Base-by-base conservation (phyloP, 2,797 vertebrate species). In the Malurus splendens region DNA sequence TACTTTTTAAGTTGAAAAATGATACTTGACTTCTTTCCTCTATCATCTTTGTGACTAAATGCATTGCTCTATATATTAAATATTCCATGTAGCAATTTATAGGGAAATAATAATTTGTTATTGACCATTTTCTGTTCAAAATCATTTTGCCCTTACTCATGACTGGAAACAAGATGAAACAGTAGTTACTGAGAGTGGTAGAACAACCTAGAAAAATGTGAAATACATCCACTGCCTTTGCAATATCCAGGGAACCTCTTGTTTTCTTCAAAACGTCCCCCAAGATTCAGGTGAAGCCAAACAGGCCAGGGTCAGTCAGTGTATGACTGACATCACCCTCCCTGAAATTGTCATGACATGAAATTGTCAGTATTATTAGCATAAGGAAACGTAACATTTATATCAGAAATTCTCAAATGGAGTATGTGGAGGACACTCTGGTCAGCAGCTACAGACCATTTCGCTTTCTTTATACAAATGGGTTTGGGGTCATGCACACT, bases 351-450 rank as follows among this genome's bases (percentile, higher is more conserved):
- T 22, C 18, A 30, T 36, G 36, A 36, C 36, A 36, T 36, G 30
- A 12, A 73, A 10, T 20, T 22, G 2, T 22, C 18, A 30, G 6
- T 12, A 36, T 36, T 73, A 28, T 28, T 62, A 42, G 3, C 32
- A 28, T 23, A 50, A 84, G 19, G 5, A 45, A 82, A 80, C 47
- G 1, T 2, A 50, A 19, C 22, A 12, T 18, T 47, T 28, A 4
- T n/a, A 17, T n/a, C 0, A 39, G 30, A 70, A 73, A 64, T 24
- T 42, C 14, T 44, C 7, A 18, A 7, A 12, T 9, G 39, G 2
- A 47, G 4, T 22, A 32, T 1, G 2, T 10, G 6, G 5, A 1
- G 8, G 7, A 48, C 12, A 71, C 8, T 59, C 60, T 10, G 10
- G 11, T 45, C 44, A 32, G 12, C 2, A 22, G 10, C 2, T 30